Base-by-base conservation (phyloP, 1,140 invertebrate genomes). In the Sycophaga agraensis region DNA sequence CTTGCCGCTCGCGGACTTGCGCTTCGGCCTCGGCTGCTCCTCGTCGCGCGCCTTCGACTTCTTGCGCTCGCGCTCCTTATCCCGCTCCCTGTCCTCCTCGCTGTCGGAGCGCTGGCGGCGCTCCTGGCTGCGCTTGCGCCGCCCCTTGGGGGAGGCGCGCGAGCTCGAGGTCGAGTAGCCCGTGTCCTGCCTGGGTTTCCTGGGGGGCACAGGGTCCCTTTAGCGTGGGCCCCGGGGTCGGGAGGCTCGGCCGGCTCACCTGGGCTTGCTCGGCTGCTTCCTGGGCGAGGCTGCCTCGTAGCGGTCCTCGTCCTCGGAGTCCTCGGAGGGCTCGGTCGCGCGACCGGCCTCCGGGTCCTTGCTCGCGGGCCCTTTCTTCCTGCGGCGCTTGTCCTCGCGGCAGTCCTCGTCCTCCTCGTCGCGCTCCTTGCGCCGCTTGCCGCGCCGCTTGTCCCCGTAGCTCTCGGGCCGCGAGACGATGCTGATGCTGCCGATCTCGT, bases 81-180 rank as follows among this genome's bases (percentile, higher is more conserved):
- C 31, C 21, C n/a, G n/a, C 63, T 45, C 66, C 55, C 64, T 56
- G 62, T 54, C 61, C 39, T 51, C 45, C 5, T 63, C 48, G 59
- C 49, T 31, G 11, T 63, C 43, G 43, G 12, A 62, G 50, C 0
- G 53, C 1, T 9, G 12, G 12, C 22, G 24, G n/a, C 28, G 28
- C 11, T 40, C 59, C 55, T 43, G 73, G 62, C 26, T 69, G 46
- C 16, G 48, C 62, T 74, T 74, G 21, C 69, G 58, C 16, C 73
- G 64, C 1, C 16, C 24, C 48, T 69, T 75, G 39, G 66, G 71
- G 6, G 75, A 83, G n/a, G n/a, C n/a, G n/a, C n/a, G n/a, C 0
- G 85, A 86, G 70, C 84, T 86, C 17, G 83, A 86, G 8, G 86
- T 88, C 0, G 85, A 88, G 65, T 87, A 87, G 17, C 85, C 85